A percentile compares a stretch with the other conserved stretches of the same genome.
Evolutionary conservation across 1,140 invertebrate genomes (phyloP).

Genomic region (Dendroctonus ponderosae): DNA sequence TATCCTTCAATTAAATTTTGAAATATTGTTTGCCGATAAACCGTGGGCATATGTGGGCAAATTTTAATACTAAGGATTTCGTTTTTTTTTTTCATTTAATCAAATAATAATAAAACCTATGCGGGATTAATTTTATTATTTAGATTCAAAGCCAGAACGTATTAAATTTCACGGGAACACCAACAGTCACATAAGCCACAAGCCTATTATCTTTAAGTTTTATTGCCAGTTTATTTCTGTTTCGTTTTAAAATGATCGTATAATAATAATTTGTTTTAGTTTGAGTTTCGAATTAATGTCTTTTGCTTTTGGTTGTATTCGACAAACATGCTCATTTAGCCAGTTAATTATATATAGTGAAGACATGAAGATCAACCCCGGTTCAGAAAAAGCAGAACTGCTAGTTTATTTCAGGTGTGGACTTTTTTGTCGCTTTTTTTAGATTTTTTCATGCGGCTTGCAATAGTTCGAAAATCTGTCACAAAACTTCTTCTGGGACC

Average conservation of each 20-base stretch:
- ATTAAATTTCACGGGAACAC: constrained; percentile 6
- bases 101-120: too few relatives aligned
- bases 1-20: constrained; percentile 10
- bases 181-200: constrained; percentile 9
- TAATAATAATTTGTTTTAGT: not conserved
- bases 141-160: not conserved
- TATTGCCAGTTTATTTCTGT: constrained; percentile 5
- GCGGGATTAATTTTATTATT: not conserved
- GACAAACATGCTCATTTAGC: too few relatives aligned
- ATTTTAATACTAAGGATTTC: constrained; percentile 10
- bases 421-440: too few relatives aligned
- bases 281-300: too few relatives aligned
- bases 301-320: too few relatives aligned
- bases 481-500: too few relatives aligned
- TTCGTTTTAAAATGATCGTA: constrained; percentile 2
- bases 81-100: not conserved
- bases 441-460: too few relatives aligned
- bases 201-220: constrained; percentile 11
- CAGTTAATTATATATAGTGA: too few relatives aligned
- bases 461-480: too few relatives aligned
- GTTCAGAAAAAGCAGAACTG: too few relatives aligned
- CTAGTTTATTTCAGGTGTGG: too few relatives aligned
- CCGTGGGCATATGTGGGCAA: constrained; percentile 16
- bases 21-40: constrained; percentile 2
- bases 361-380: too few relatives aligned